These are phyloP conservation scores for Pyrrhosoma nymphula DNA, from an alignment of 2,888 invertebrate species.

Conservation along the genomic window DNA sequence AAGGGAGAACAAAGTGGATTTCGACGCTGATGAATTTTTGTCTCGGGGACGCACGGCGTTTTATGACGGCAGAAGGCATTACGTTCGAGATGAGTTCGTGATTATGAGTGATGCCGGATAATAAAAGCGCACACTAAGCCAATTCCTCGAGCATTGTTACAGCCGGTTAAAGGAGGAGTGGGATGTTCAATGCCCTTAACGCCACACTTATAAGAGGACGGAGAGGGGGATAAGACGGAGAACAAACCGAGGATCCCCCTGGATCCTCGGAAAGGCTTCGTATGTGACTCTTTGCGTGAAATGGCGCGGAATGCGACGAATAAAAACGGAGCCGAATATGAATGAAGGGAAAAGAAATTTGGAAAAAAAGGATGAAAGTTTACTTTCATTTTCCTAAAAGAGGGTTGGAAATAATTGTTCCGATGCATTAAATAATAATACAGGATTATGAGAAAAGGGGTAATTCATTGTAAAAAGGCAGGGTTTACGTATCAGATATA, in stretches of 20 bases:
- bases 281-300: not conserved
- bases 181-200: constrained; percentile 32
- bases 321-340: not conserved
- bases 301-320: not conserved
- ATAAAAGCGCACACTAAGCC: constrained; percentile 57
- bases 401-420: too few species aligned
- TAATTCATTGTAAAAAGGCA: too few species aligned
- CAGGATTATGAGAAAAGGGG: too few species aligned
- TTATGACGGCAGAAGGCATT: constrained; percentile 50
- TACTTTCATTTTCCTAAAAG: not conserved
- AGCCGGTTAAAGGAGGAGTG: constrained; percentile 49
- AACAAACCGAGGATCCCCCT: not conserved
- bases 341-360: not conserved
- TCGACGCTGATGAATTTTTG: constrained; percentile 60
- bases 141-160: constrained; percentile 54
- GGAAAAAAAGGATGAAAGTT: not conserved
- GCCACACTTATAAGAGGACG: not conserved
- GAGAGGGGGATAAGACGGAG: not conserved
- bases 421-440: too few species aligned
- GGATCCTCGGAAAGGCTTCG: not conserved
- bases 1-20: constrained; percentile 48
- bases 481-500: too few species aligned
- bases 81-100: constrained; percentile 57
- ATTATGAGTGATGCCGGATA: constrained; percentile 58
- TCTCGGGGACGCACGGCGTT: constrained; percentile 31